A percentile compares a stretch with the other conserved stretches of the same genome.
Conservation (phyloP, 2,113 vertebrate species). For the Neolamprologus brichardi region DNA sequence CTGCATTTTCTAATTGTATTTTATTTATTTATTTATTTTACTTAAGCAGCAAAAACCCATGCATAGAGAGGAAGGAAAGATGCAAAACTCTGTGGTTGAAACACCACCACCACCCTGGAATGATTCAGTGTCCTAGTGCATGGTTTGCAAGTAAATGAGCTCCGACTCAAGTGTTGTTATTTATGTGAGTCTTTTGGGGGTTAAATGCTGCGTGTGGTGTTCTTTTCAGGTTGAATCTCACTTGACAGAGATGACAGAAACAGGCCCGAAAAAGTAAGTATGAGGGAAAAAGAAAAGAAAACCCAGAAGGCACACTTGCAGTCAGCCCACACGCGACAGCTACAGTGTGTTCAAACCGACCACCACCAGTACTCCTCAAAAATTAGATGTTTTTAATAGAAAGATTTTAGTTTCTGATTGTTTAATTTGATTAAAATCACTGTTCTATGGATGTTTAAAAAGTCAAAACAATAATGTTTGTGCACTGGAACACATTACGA, state of each 20-base stretch:
- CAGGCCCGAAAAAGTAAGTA: not conserved
- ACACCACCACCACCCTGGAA: not conserved
- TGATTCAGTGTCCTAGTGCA: not conserved
- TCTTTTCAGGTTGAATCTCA: not conserved
- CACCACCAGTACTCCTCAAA: not conserved
- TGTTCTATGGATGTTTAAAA: not conserved
- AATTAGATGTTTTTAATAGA: not conserved
- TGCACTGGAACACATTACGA: not conserved
- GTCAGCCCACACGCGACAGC: not conserved
- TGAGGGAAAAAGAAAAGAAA: not conserved
- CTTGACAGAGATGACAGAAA: not conserved
- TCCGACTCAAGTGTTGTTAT: not conserved
- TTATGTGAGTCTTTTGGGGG: not conserved
- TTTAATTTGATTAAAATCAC: not conserved
- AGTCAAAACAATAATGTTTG: not conserved
- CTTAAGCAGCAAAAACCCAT: not conserved
- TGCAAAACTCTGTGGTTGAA: not conserved
- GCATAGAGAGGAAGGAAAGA: not conserved
- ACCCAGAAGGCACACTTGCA: not conserved
- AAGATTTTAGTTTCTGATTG: not conserved
- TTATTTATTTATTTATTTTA: not conserved
- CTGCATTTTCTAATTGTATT: not conserved
- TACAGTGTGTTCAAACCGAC: not conserved
- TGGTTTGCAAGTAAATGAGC: not conserved
- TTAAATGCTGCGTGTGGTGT: not conserved